phyloP scores from a whole-genome alignment of 2,113 vertebrate genomes.

The Mugil cephalus region DNA sequence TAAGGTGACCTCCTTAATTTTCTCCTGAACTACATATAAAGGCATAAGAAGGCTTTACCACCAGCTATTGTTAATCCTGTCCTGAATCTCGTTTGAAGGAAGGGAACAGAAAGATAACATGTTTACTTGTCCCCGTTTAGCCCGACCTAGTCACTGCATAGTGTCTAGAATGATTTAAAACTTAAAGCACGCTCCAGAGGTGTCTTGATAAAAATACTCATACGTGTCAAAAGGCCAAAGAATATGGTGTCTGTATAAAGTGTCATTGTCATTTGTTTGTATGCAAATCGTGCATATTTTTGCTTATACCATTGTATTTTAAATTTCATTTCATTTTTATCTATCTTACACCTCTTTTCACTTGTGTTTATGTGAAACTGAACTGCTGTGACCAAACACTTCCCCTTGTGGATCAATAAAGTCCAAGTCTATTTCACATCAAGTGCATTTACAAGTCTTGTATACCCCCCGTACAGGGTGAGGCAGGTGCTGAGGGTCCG shows the following conservation, averaged over 20 bases:
- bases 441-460: neutral
- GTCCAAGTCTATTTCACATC: no score
- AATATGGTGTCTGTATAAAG: no score
- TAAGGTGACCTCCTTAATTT: neutral
- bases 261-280: no score
- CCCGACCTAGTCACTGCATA: neutral
- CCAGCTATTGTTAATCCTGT: neutral
- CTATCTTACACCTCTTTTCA: no score
- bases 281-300: no score
- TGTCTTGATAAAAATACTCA: conserved; percentile 19
- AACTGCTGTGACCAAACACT: no score
- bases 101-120: neutral
- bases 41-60: neutral
- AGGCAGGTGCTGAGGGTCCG: conserved; percentile 93
- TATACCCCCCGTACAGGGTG: conserved; percentile 86
- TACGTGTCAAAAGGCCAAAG: neutral
- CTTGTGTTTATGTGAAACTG: no score
- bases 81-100: neutral
- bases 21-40: neutral
- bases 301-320: no score
- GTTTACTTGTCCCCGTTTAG: conserved; percentile 23
- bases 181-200: conserved; percentile 19
- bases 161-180: conserved; percentile 25
- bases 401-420: no score
- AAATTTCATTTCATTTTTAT: no score